Evolutionary conservation across 2,888 invertebrate species (phyloP).

Genomic region (Chloromyia formosa): DNA sequence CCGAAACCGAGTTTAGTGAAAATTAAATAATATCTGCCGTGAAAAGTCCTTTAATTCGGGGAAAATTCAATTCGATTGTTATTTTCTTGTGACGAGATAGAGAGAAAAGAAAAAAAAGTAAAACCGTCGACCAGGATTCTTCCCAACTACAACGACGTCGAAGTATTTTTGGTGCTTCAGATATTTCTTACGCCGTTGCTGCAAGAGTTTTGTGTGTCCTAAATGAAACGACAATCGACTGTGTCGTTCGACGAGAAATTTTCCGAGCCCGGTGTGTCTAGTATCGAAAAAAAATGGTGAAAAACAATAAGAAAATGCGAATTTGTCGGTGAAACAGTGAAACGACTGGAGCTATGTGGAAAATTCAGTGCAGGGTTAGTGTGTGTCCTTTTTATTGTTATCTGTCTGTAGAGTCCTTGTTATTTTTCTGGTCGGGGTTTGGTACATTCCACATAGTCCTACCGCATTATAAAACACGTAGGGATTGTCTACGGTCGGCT

Average conservation of each 20-base stretch:
- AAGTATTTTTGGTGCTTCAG: no score
- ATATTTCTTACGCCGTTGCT: background rate
- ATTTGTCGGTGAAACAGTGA: constrained; percentile 1
- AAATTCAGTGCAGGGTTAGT: constrained; percentile 16
- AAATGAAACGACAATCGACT: constrained; percentile 17
- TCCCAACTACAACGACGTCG: no score
- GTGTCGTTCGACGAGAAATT: constrained; percentile 7
- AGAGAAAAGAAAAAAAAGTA: no score
- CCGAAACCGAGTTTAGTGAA: background rate
- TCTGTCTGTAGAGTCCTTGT: background rate
- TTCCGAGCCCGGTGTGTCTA: constrained; percentile 23
- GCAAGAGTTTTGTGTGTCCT: background rate
- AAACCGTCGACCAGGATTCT: no score
- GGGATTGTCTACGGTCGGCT: background rate
- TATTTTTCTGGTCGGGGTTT: background rate
- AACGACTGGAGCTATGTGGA: background rate
- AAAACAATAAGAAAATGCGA: constrained; percentile 31
- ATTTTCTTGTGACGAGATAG: background rate
- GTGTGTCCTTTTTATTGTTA: background rate
- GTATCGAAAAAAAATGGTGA: constrained; percentile 17
- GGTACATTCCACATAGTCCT: background rate
- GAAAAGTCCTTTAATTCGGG: background rate
- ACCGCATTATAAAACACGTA: constrained; percentile 7
- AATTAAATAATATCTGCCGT: background rate
- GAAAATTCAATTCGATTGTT: constrained; percentile 11